Conservation (phyloP, 2,797 vertebrate species). For the Lemur catta region DNA sequence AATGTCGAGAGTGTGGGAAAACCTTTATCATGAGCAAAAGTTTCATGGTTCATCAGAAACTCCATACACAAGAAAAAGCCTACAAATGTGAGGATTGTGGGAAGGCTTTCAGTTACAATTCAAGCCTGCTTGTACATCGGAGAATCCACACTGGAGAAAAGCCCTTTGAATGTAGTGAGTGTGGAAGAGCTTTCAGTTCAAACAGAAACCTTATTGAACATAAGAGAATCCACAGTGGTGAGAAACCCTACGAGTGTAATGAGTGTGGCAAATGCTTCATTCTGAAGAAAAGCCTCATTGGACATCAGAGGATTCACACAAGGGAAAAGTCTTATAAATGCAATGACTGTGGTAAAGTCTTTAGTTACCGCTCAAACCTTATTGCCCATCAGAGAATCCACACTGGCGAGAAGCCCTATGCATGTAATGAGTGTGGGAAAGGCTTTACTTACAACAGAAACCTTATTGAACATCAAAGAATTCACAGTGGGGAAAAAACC, state of each 20-base stretch:
- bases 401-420: constrained; percentile 71
- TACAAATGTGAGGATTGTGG: constrained; percentile 74
- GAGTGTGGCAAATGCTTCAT: constrained; percentile 73
- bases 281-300: constrained; percentile 73
- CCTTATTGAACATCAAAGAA: constrained; percentile 70
- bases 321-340: constrained; percentile 74
- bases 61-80: constrained; percentile 74
- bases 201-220: constrained; percentile 72
- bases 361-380: constrained; percentile 71
- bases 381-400: constrained; percentile 66
- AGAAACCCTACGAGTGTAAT: constrained; percentile 70
- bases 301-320: constrained; percentile 73
- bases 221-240: constrained; percentile 68
- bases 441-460: constrained; percentile 74
- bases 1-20: constrained; percentile 74
- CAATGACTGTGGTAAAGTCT: constrained; percentile 73
- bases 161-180: constrained; percentile 66
- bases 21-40: constrained; percentile 72
- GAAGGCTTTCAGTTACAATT: constrained; percentile 74
- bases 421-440: constrained; percentile 70
- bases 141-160: constrained; percentile 74
- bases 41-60: constrained; percentile 69
- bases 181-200: constrained; percentile 69
- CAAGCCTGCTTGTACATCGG: constrained; percentile 64
- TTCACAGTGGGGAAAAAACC: constrained; percentile 72